Evolutionary conservation across 2,888 invertebrate genomes (phyloP), one percentile per base, ranked within the genome.

Genomic region (Heliconius cydno): DNA sequence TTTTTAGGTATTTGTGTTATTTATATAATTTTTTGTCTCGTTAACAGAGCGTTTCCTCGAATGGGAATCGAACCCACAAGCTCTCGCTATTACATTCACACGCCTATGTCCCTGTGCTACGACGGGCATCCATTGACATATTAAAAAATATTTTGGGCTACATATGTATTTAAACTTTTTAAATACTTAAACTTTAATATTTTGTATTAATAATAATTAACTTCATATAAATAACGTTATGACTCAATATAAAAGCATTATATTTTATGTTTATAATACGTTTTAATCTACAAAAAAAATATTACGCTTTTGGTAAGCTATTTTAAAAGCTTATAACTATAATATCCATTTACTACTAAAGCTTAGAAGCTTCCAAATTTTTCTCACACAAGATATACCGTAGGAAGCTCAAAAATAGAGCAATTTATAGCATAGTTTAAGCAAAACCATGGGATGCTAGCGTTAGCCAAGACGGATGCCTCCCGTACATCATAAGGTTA

Each of bases 401-500:
- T 22, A 13, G 1, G 22, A 13, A n/a, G 13, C 15, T n/a, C 30
- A 77, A 75, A 66, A 71, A 72, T 66, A 68, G 60, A 60, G 66
- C 38, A 80, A 78, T 74, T 76, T 80, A 77, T 78, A 78, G 72
- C 78, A 28, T 74, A 81, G 79, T 81, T 78, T 70, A 79, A 76
- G 77, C 76, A 70, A 65, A 81, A 81, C 79, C 78, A 77, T 78
- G 75, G 79, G 79, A 81, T 74, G 79, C 76, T 77, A 80, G 79
- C 79, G 79, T 83, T 81, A 82, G 81, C 74, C 88, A 92, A 83
- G 84, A 84, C 79, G 81, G 92, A 95, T 94, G 92, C 89, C 90
- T 90, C 88, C 89, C 94, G 92, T 95, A 93, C 94, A 93, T 95
- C 95, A 95, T 95, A 95, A 95, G 94, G 95, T 95, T 95, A 95